Conservation (phyloP, 2,797 vertebrate species). For the Cercopithecus diana region DNA sequence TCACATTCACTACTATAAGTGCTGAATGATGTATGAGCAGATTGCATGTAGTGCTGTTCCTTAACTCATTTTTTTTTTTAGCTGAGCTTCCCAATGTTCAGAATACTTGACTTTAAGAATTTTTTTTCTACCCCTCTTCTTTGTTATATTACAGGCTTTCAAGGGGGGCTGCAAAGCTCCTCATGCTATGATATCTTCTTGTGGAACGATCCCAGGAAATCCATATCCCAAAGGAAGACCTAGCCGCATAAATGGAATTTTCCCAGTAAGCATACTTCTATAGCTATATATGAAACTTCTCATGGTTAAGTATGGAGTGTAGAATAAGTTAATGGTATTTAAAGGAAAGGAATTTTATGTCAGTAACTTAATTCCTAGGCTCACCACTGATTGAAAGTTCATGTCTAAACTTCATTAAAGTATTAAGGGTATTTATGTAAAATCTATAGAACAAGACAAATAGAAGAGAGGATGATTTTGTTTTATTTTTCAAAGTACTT, state of each 20-base stretch:
- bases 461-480: not conserved
- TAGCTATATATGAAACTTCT: not conserved
- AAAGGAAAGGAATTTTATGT: not conserved
- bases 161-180: constrained; percentile 98
- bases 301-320: not conserved
- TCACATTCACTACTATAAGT: not conserved
- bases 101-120: not conserved
- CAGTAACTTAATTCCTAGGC: not conserved
- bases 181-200: constrained; percentile 98
- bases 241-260: constrained; percentile 95
- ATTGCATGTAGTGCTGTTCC: not conserved
- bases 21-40: not conserved
- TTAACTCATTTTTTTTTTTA: not conserved
- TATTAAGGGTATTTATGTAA: not conserved
- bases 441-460: not conserved
- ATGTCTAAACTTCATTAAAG: not conserved
- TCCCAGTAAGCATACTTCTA: constrained; percentile 90
- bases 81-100: not conserved
- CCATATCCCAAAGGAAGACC: constrained; percentile 98
- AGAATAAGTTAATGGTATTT: not conserved
- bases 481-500: not conserved
- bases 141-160: constrained; percentile 89
- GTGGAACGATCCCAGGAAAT: constrained; percentile 98
- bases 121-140: not conserved
- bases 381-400: not conserved